Base-by-base conservation (phyloP, 64 coral and sea anemone genomes). In the Stylophora pistillata region DNA sequence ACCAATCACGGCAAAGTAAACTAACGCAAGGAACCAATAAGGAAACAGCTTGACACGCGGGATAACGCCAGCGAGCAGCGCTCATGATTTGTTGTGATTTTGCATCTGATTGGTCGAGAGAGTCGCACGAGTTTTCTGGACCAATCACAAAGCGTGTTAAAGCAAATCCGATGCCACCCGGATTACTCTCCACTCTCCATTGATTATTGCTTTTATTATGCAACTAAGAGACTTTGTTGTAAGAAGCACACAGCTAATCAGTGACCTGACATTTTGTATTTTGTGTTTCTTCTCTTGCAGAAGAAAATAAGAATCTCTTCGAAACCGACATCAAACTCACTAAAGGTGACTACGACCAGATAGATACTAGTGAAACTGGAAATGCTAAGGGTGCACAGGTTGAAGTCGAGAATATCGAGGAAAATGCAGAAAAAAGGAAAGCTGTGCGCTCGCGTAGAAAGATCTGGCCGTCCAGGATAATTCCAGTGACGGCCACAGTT, bases 271-370 rank as follows among this genome's bases (percentile, higher is more conserved):
- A 23, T n/a, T 12, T 33, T 33, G 27, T 73, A 16, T 55, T 23
- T 6, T 58, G 76, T 21, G 1, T 66, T 85, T 73, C 14, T 57
- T 20, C 15, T 28, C 30, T 66, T 70, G 55, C 71, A 86, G 89
- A 91, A 14, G 77, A 55, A 62, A 59, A 25, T 2, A 66, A 65
- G 11, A 41, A 56, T 14, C 41, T 95, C n/a, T 95, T 95, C 74
- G 93, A 95, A 76, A 66, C 87, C 4, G 93, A 95, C 88, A 95
- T 95, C 20, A 63, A 81, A 76, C 76, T 95, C 37, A 91, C 89
- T 20, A 53, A 56, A 30, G 41, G 88, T 71, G 83, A 91, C 47
- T 57, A 82, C 23, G 3, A 10, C 11, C 47, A 13, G 15, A 89
- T 95, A 32, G 89, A 95, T 5, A 76, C 77, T 1, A 78, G 87